Evolutionary conservation across 2,888 invertebrate genomes (phyloP), one percentile per base, ranked within the genome.

Genomic region (Aplocera efformata): DNA sequence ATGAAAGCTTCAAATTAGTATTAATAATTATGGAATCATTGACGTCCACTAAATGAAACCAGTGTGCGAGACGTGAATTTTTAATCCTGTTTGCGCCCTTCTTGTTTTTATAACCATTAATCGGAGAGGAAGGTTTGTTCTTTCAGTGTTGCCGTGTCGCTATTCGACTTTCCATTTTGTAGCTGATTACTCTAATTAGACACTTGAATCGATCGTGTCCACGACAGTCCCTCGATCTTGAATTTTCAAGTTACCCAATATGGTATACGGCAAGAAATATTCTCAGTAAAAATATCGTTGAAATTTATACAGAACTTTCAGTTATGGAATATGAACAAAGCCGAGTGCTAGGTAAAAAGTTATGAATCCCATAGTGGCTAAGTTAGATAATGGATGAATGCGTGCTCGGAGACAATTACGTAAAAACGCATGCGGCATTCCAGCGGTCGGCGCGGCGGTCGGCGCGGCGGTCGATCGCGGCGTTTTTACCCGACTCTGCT

Each of bases 321-420:
- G 48, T 52, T 52, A 52, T 52, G 51, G 54, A 51, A 54, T 54
- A 51, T 54, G 50, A 52, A 48, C 52, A 55, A 50, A 44, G 38
- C 43, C 37, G 34, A 48, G 43, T 50, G 33, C 52, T 55, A 55
- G 55, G 55, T 41, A 55, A 55, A 55, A 55, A 55, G 50, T 52
- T 55, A 50, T 55, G 50, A 50, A 55, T 52, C 50, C 55, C 55
- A 55, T 55, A 55, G 46, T 47, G 30, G 47, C 44, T 27, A 41
- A 50, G 55, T 52, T 84, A 86, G 85, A 82, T 86, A 86, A 83
- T 83, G 84, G 84, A 84, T 78, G 81, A 81, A 81, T 84, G 85
- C 82, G 80, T 85, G 85, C 78, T 75, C 67, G 65, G 60, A 72
- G 74, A 84, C 86, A 83, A 85, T 86, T 84, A 85, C 76, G 77